Conservation (phyloP, 2,113 vertebrate genomes). For the Tetrao urogallus region DNA sequence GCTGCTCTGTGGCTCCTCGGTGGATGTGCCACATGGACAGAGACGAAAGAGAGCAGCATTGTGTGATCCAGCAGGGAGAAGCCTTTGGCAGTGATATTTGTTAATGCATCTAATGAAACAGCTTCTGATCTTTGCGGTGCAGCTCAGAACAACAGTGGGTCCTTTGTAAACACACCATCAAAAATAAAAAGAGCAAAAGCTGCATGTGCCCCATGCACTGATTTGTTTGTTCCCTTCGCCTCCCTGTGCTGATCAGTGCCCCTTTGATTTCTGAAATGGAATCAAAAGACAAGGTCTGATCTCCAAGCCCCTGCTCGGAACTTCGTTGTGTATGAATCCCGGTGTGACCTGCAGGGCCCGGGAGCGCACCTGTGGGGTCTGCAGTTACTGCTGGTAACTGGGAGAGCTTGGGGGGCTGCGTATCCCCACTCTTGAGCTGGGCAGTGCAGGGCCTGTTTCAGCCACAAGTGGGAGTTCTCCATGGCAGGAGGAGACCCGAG, state of each 20-base stretch:
- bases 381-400: not conserved
- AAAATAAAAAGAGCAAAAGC: not conserved
- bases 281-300: not conserved
- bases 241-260: accelerated
- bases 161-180: not conserved
- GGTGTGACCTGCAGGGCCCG: not conserved
- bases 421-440: not conserved
- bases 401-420: accelerated
- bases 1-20: not conserved
- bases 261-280: not conserved
- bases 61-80: not conserved
- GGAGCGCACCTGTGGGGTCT: not conserved
- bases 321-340: not conserved
- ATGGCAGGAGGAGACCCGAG: not conserved
- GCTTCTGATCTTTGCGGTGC: not conserved
- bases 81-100: not conserved
- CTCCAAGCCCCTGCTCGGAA: not conserved
- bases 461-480: not conserved
- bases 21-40: not conserved
- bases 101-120: not conserved
- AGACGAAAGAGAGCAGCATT: not conserved
- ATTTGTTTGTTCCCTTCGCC: not conserved
- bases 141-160: not conserved
- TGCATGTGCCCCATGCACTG: accelerated
- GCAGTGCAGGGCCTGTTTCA: not conserved